Percentiles rank a stretch among this genome's conserved stretches.
These are phyloP conservation scores for Epinotia bilunana DNA, from an alignment of 2,888 invertebrate genomes.

Conservation along the genomic window DNA sequence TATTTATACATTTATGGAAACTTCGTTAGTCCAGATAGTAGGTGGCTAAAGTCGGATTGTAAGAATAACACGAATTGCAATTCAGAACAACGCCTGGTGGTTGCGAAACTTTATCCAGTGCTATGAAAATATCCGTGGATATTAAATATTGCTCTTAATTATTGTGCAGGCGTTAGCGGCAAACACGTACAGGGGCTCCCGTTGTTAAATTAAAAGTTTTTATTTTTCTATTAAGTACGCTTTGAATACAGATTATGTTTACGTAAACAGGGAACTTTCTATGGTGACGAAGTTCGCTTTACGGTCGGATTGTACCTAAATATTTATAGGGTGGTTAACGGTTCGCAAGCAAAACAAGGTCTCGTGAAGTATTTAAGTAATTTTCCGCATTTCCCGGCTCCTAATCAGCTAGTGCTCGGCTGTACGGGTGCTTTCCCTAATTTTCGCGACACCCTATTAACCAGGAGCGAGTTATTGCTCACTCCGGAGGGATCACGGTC, in stretches of 20 bases:
- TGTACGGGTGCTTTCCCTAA: slow-evolving; percentile 71
- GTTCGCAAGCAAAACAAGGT: slow-evolving; percentile 50
- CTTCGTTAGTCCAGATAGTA: slow-evolving; percentile 6
- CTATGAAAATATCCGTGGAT: slow-evolving; percentile 38
- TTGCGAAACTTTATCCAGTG: slow-evolving; percentile 13
- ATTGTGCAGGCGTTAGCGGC: slow-evolving; percentile 60
- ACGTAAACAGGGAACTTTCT: slow-evolving; percentile 70
- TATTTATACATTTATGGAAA: slow-evolving; percentile 25
- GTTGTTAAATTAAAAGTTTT: slow-evolving; percentile 39
- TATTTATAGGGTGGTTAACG: slow-evolving; percentile 60
- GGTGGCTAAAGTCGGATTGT: slow-evolving; percentile 18
- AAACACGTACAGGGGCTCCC: slow-evolving; percentile 19
- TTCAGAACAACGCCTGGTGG: slow-evolving; percentile 33
- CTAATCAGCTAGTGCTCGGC: slow-evolving; percentile 75
- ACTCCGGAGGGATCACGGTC: slow-evolving; percentile 67
- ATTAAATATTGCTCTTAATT: slow-evolving; percentile 60
- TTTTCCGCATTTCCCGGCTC: slow-evolving; percentile 71
- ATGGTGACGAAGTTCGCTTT: slow-evolving; percentile 62
- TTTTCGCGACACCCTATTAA: slow-evolving; percentile 79
- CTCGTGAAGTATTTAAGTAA: slow-evolving; percentile 75
- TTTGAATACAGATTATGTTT: slow-evolving; percentile 73
- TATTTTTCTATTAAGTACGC: slow-evolving; percentile 57
- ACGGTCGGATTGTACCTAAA: slow-evolving; percentile 58
- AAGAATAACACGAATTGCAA: slow-evolving; percentile 26
- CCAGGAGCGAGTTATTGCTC: slow-evolving; percentile 74